Conservation (phyloP, 1,140 invertebrate genomes). For the Trichogramma pretiosum region DNA sequence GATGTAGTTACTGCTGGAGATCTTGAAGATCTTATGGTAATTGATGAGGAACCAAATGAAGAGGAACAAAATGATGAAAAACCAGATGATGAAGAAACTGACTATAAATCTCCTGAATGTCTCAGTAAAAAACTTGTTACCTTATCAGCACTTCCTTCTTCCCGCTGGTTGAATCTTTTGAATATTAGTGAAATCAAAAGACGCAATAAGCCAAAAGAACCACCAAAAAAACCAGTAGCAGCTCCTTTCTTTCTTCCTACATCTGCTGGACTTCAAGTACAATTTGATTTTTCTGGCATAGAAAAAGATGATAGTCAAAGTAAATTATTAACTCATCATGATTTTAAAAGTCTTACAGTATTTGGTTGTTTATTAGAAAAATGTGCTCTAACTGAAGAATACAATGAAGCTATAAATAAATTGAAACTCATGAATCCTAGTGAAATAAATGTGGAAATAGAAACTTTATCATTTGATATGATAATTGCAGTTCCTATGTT, state of each 20-base stretch:
- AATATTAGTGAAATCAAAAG: conserved; percentile 83
- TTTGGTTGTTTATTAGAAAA: conserved; percentile 56
- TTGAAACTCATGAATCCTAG: conserved; percentile 79
- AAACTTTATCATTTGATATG: conserved; percentile 62
- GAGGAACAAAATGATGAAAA: conserved; percentile 41
- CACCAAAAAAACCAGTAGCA: conserved; percentile 68
- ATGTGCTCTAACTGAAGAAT: conserved; percentile 43
- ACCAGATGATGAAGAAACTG: conserved; percentile 49
- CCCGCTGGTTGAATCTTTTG: conserved; percentile 88
- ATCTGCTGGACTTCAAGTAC: conserved; percentile 68
- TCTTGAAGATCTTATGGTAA: conserved; percentile 24
- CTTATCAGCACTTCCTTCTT: conserved; percentile 73
- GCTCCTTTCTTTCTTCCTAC: conserved; percentile 95
- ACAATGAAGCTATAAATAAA: conserved; percentile 54
- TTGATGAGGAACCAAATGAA: conserved; percentile 30
- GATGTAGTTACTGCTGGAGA: conserved; percentile 30
- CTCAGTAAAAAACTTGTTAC: conserved; percentile 75
- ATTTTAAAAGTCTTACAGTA: conserved; percentile 54
- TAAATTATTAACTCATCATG: conserved; percentile 48
- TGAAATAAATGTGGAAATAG: conserved; percentile 82
- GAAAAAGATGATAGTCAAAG: conserved; percentile 36
- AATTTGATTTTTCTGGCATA: conserved; percentile 64
- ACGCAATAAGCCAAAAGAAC: conserved; percentile 83
- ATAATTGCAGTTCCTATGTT: conserved; percentile 62
- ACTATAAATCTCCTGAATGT: conserved; percentile 73